Evolutionary conservation across 2,888 invertebrate genomes (phyloP).

Genomic region (Gymnoscelis rufifasciata): DNA sequence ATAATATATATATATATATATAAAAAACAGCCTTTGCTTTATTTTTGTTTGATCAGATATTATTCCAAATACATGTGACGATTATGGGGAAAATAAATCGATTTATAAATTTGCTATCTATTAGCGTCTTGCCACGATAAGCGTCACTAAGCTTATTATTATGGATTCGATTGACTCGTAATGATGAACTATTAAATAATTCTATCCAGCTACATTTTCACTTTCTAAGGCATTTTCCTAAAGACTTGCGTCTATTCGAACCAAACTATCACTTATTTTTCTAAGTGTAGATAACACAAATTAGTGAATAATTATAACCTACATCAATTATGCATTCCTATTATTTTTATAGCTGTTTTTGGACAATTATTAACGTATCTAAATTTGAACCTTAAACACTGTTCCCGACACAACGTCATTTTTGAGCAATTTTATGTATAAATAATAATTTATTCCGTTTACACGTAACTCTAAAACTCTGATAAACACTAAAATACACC

Average conservation of each 20-base stretch:
- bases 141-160: not conserved
- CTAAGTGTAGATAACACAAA: no score
- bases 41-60: no score
- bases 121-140: not conserved
- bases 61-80: no score
- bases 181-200: no score
- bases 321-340: not conserved
- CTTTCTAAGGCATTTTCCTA: not conserved
- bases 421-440: conserved; percentile 30
- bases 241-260: not conserved
- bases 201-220: not conserved
- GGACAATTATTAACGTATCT: conserved; percentile 1
- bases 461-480: conserved; percentile 15
- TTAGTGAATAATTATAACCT: not conserved
- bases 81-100: no score
- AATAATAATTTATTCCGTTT: conserved; percentile 15
- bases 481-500: conserved; percentile 10
- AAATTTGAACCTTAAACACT: conserved; percentile 20
- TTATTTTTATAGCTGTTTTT: conserved; percentile 7
- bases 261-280: not conserved
- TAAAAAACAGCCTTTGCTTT: no score
- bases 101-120: not conserved
- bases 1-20: no score
- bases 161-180: not conserved
- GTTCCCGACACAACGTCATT: conserved; percentile 24